Percentiles rank a stretch among this genome's conserved stretches.
Evolutionary conservation across 2,888 invertebrate genomes (phyloP).

Genomic region (Malachius bipustulatus): DNA sequence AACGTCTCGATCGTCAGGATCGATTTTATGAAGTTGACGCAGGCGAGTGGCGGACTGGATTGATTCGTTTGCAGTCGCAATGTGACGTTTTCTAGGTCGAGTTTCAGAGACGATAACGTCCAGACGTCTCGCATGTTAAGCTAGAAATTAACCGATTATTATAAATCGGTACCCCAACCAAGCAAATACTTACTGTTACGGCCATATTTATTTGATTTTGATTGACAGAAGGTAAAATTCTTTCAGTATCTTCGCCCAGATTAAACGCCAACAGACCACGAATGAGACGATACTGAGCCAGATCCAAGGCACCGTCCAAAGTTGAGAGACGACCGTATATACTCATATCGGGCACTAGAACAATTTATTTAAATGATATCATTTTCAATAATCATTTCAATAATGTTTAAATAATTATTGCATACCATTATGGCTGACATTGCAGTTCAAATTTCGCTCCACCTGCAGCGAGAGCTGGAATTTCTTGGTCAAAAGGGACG

Average conservation of each 20-base stretch:
- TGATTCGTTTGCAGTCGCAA: constrained; percentile 54
- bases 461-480: constrained; percentile 69
- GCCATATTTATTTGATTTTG: constrained; percentile 24
- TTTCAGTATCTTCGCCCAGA: constrained; percentile 73
- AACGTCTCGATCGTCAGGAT: constrained; percentile 72
- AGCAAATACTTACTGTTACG: too few relatives aligned
- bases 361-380: background rate
- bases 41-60: constrained; percentile 57
- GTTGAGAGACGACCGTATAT: constrained; percentile 77
- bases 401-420: constrained; percentile 3
- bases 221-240: constrained; percentile 39
- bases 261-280: constrained; percentile 81
- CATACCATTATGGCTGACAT: constrained; percentile 29
- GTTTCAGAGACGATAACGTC: constrained; percentile 65
- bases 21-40: constrained; percentile 86
- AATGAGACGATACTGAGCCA: constrained; percentile 76
- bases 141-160: constrained; percentile 25
- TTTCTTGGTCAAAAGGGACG: constrained; percentile 68
- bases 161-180: too few relatives aligned
- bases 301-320: constrained; percentile 68
- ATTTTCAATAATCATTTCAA: too few relatives aligned
- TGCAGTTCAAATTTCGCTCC: constrained; percentile 67
- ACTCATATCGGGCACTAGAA: constrained; percentile 65
- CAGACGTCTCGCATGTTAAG: constrained; percentile 45
- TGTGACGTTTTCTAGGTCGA: constrained; percentile 79